Conservation (phyloP, 2,888 invertebrate species). For the Choreutis nemorana region DNA sequence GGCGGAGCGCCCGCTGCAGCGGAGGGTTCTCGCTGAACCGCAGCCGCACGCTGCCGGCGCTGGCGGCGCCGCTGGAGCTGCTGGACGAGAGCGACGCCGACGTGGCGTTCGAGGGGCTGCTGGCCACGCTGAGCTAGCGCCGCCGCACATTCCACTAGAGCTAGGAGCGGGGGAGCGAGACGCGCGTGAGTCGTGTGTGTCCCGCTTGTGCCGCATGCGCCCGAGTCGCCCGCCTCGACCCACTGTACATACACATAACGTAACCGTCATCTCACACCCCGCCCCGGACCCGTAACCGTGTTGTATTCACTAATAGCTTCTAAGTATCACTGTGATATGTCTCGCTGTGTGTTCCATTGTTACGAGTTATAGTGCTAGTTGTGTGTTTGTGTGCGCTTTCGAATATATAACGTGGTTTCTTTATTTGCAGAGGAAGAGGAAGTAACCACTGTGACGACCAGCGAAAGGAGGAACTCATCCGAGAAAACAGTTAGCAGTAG, state of each 20-base stretch:
- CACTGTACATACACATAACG: conserved; percentile 36
- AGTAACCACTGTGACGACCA: conserved; percentile 49
- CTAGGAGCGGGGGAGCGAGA: conserved; percentile 53
- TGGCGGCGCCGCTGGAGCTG: conserved; percentile 68
- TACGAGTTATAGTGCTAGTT: conserved; percentile 22
- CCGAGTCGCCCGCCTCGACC: conserved; percentile 27
- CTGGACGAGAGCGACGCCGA: conserved; percentile 85
- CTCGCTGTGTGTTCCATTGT: conserved; percentile 50
- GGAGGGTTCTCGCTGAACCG: conserved; percentile 67
- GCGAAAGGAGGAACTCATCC: conserved; percentile 58
- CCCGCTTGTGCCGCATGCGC: conserved; percentile 42
- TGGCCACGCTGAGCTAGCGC: conserved; percentile 66
- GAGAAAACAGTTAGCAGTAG: conserved; percentile 66
- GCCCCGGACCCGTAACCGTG: conserved; percentile 48
- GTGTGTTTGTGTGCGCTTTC: too few relatives aligned
- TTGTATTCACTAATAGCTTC: conserved; percentile 61
- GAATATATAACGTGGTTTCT: too few relatives aligned
- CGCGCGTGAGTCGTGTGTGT: conserved; percentile 65
- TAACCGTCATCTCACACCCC: conserved; percentile 43
- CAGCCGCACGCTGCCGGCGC: conserved; percentile 80
- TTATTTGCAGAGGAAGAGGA: conserved; percentile 49
- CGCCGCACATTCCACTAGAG: conserved; percentile 51
- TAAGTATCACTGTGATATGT: conserved; percentile 43
- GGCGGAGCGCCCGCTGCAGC: conserved; percentile 23
- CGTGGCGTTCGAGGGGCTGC: conserved; percentile 87